Base-by-base conservation (phyloP, 2,888 invertebrate species). In the Lasius fuliginosus region DNA sequence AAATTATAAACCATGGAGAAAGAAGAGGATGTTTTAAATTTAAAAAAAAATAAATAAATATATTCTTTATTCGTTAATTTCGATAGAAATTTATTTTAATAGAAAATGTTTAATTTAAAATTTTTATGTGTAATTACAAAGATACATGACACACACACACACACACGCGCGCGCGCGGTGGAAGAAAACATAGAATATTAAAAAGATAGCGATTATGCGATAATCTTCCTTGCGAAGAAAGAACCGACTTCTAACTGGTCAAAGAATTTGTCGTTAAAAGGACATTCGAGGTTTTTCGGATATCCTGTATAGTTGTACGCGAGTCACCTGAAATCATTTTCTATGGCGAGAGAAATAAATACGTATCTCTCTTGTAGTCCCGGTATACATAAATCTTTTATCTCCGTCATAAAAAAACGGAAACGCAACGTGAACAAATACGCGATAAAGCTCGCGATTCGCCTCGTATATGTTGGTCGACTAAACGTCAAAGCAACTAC, bases 321-420 rank as follows among this genome's bases (percentile, higher is more conserved):
- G 30, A 62, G 8, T 46, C 27, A 67, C 42, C 15, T 67, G 42
- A 46, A 67, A 46, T 67, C 15, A 27, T 67, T 67, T 67, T 15
- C 67, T 15, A 40, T 15, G 6, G 12, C 36, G 23, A 40, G 6
- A n/a, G 8, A 15, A 42, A 6, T 42, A 30, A 74, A 33, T 46
- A 62, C 60, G 58, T 62, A 62, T 74, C 42, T 40, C 36, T 30
- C 53, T 53, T 53, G 30, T 33, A 58, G 12, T 18, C n/a, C 8
- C 60, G 58, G 3, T 18, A 8, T 27, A 30, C 53, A 53, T 53
- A 53, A 58, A 30, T 46, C 42, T 74, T 46, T 74, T 62, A 74
- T 74, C 60, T 60, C 30, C 15, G 42, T 46, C 74, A 15, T 46
- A 42, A 74, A 74, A 74, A 69, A 69, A 62, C 60, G 74, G 60